phyloP scores from a whole-genome alignment of 1,140 invertebrate genomes.

The Lordiphosa clarofinis region DNA sequence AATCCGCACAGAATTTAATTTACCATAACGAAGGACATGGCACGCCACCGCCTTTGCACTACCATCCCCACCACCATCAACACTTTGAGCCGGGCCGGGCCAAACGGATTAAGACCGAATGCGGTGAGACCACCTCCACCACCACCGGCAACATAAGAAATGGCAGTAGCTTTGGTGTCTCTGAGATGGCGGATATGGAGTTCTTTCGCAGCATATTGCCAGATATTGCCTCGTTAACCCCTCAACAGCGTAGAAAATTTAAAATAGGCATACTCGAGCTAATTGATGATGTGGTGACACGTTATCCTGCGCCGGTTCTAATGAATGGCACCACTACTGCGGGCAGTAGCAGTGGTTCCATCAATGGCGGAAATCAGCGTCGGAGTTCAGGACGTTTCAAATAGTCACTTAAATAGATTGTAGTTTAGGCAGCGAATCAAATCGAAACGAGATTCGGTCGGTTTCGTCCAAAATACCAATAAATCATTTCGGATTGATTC shows the following conservation, averaged over 20 bases:
- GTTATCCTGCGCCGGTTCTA: slow-evolving; percentile 44
- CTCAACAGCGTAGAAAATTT: slow-evolving; percentile 71
- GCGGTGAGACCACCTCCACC: slow-evolving; percentile 50
- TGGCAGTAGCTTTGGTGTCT: slow-evolving; percentile 38
- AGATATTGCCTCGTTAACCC: slow-evolving; percentile 63
- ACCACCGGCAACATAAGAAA: slow-evolving; percentile 33
- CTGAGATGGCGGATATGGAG: slow-evolving; percentile 70
- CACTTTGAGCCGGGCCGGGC: not conserved
- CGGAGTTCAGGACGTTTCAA: slow-evolving; percentile 31
- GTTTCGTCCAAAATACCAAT: too few species aligned
- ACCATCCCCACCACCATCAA: slow-evolving; percentile 32
- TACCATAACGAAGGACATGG: slow-evolving; percentile 39
- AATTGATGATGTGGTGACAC: slow-evolving; percentile 70
- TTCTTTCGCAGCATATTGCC: slow-evolving; percentile 76
- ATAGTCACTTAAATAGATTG: not conserved
- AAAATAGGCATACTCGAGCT: slow-evolving; percentile 76
- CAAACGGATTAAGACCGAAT: slow-evolving; percentile 74
- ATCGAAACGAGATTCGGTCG: too few species aligned
- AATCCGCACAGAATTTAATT: slow-evolving; percentile 50
- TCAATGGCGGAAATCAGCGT: slow-evolving; percentile 18
- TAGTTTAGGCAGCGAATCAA: not conserved
- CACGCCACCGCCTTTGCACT: slow-evolving; percentile 47
- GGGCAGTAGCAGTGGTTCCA: slow-evolving; percentile 25
- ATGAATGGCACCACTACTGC: slow-evolving; percentile 43
- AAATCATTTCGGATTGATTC: too few species aligned